Conservation (phyloP, 1,140 invertebrate genomes). For the Drosophila insularis region DNA sequence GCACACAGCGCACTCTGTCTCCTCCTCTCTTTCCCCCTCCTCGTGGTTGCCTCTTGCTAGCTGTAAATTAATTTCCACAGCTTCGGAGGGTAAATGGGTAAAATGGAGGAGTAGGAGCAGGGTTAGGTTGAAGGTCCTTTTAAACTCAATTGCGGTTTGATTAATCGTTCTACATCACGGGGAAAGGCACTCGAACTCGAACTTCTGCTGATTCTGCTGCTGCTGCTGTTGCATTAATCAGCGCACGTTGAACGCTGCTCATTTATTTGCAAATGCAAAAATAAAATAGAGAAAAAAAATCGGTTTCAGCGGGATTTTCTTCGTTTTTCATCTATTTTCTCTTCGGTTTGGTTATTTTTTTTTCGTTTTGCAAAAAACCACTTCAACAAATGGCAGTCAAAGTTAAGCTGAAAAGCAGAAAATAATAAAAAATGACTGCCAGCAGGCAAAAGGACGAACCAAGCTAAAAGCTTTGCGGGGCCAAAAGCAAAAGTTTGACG, state of each 20-base stretch:
- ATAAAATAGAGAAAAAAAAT: conserved; percentile 41
- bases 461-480: conserved; percentile 62
- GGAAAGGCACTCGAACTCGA: conserved; percentile 15
- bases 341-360: not conserved
- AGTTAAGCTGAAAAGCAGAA: conserved; percentile 57
- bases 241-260: conserved; percentile 68
- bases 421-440: conserved; percentile 49
- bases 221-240: conserved; percentile 73
- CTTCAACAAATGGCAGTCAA: conserved; percentile 74
- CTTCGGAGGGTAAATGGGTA: not conserved
- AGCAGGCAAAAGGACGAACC: conserved; percentile 19
- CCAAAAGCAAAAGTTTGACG: conserved; percentile 52
- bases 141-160: conserved; percentile 70
- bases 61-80: conserved; percentile 67
- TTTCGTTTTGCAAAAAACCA: conserved; percentile 36
- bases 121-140: not conserved
- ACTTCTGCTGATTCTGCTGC: conserved; percentile 4
- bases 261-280: conserved; percentile 76
- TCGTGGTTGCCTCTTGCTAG: not conserved
- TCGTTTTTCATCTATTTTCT: conserved; percentile 25
- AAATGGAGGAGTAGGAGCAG: conserved; percentile 20
- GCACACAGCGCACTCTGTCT: conserved; percentile 17
- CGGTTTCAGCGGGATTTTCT: conserved; percentile 15
- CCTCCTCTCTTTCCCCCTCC: too few species aligned
- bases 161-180: conserved; percentile 64